Base-by-base conservation (phyloP, 2,797 vertebrate species). In the Hyperoplus immaculatus region DNA sequence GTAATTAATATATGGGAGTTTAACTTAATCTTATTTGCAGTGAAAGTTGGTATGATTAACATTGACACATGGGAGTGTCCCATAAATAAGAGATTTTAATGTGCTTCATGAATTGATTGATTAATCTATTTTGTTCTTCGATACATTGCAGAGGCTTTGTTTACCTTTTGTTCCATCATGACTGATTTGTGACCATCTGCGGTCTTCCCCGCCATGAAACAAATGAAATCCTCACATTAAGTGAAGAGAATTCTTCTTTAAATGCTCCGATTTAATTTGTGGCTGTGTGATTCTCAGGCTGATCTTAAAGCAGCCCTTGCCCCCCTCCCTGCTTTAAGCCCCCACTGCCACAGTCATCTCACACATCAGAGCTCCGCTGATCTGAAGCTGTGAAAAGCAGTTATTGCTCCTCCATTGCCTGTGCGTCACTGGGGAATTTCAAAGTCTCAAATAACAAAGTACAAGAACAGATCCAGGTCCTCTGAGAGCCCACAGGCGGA, bases 371-470 rank as follows among this genome's bases (percentile, higher is more conserved):
- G 91, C 88, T 81, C 81, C 89, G 86, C 87, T 91, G 87, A 93
- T 93, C 83, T 89, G 86, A 88, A 91, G 78, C 88, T 87, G 88
- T 76, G 84, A 91, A 91, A 87, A 88, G 81, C 83, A 62, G 81
- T 87, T 79, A 84, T 88, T 88, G 75, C 86, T 89, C 68, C 82
- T 85, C 75, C 80, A 45, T 72, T 79, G 72, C 85, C 75, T 78
- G 66, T 74, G 77, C 60, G 14, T 87, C 82, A 53, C 80, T 8
- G 41, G 90, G 89, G 88, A 87, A 76, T 89, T 75, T 87, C 63
- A 54, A 81, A 74, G 72, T 86, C 78, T 77, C 77, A 89, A 89
- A 90, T 83, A 92, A 89, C 68, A 87, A 90, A 89, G 83, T 69
- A 74, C 50, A 87, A 72, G 61, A 88, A 66, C 66, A 84, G 75